Evolutionary conservation across 2,888 invertebrate species (phyloP).

Genomic region (Drosophila antonietae): DNA sequence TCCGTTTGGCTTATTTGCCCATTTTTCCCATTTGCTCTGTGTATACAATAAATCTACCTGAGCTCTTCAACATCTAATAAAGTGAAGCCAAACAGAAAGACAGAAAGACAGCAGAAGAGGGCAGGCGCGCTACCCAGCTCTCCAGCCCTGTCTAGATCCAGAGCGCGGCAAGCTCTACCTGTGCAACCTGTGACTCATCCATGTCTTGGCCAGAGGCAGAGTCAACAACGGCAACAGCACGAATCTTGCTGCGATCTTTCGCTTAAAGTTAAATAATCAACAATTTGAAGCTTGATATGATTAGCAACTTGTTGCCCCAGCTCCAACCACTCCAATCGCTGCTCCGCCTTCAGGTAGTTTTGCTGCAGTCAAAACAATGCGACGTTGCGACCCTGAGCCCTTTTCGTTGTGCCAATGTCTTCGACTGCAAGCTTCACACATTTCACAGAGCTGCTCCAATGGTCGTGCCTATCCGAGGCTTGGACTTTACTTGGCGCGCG

Average conservation of each 20-base stretch:
- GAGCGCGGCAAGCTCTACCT: conserved; percentile 35
- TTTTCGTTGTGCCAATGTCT: conserved; percentile 41
- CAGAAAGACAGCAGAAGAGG: neutral
- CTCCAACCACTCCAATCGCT: neutral
- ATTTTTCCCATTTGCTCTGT: conserved; percentile 69
- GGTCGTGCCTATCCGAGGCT: conserved; percentile 49
- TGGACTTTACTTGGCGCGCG: conserved; percentile 29
- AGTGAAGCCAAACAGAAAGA: conserved; percentile 47
- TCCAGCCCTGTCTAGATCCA: conserved; percentile 15
- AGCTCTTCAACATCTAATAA: conserved; percentile 58
- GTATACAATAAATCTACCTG: conserved; percentile 77
- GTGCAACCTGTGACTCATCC: conserved; percentile 58
- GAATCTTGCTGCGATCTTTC: conserved; percentile 26
- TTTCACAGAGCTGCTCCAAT: conserved; percentile 30
- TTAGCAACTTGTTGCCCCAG: conserved; percentile 64
- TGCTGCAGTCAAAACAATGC: conserved; percentile 28
- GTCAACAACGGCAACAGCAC: conserved; percentile 31
- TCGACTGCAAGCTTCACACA: conserved; percentile 39
- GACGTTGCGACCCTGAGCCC: conserved; percentile 59
- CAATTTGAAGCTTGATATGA: conserved; percentile 75
- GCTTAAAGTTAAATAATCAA: conserved; percentile 54
- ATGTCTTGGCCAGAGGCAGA: neutral
- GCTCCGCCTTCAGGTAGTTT: conserved; percentile 11
- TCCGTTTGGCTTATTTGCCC: conserved; percentile 37
- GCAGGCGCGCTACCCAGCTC: neutral